phyloP scores from a whole-genome alignment of 2,888 invertebrate genomes.

The Nomada ruficornis region DNA sequence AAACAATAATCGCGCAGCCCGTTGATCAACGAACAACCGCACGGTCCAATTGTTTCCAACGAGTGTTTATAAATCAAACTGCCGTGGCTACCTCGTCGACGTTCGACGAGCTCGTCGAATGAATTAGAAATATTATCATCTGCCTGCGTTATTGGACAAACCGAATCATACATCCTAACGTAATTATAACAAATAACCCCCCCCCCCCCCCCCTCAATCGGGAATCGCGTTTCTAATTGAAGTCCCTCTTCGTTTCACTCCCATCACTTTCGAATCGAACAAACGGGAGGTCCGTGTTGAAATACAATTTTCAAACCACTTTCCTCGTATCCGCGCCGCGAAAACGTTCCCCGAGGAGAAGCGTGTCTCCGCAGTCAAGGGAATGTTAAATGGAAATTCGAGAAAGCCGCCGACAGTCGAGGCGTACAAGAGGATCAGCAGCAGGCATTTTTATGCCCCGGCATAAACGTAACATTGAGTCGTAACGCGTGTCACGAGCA shows the following conservation, averaged over 20 bases:
- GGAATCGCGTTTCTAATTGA: conserved; percentile 20
- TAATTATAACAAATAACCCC: conserved; percentile 7
- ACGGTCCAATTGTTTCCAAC: background rate
- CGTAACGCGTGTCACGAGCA: conserved; percentile 78
- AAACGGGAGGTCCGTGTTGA: background rate
- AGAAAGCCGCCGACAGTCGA: background rate
- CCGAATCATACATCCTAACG: background rate
- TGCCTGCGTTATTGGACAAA: conserved; percentile 6
- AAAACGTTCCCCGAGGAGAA: background rate
- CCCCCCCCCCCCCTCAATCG: background rate
- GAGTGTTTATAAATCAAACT: conserved; percentile 14
- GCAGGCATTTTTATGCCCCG: conserved; percentile 76
- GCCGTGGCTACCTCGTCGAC: background rate
- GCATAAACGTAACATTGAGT: conserved; percentile 78
- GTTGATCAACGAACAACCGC: background rate
- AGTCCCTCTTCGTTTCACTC: conserved; percentile 3
- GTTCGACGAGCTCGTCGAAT: conserved; percentile 27
- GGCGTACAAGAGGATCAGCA: conserved; percentile 54
- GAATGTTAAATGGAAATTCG: too few relatives aligned
- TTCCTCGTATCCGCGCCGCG: background rate
- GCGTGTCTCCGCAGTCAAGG: too few relatives aligned
- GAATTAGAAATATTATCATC: conserved; percentile 32
- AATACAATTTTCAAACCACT: background rate
- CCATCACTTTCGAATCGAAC: background rate
- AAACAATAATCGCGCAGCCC: conserved; percentile 10